Evolutionary conservation across 2,888 invertebrate species (phyloP).

Genomic region (Polyommatus icarus): DNA sequence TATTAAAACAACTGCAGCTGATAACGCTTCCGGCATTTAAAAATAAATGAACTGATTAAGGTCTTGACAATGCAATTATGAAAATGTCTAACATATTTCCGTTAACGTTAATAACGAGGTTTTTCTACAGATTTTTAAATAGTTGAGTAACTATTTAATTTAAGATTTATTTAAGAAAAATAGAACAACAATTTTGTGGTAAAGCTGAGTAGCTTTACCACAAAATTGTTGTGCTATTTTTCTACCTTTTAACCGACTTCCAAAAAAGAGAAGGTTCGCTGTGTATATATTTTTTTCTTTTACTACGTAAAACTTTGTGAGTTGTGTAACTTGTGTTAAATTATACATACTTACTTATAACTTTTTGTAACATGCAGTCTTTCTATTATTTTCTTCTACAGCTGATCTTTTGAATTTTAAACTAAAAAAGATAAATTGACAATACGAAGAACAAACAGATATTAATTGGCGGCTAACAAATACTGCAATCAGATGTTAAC

Average conservation of each 20-base stretch:
- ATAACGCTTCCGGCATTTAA: not conserved
- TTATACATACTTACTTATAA: no score
- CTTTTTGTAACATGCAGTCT: not conserved
- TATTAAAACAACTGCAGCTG: not conserved
- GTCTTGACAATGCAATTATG: not conserved
- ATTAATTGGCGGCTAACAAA: not conserved
- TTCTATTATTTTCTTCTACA: not conserved
- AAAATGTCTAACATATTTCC: not conserved
- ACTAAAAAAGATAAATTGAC: not conserved
- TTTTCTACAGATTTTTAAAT: no score
- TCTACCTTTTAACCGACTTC: no score
- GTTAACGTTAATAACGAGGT: not conserved
- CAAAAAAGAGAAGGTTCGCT: no score
- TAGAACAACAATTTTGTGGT: no score
- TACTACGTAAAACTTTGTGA: no score
- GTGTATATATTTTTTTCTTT: no score
- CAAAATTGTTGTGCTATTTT: no score
- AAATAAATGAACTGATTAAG: not conserved
- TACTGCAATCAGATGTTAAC: constrained; percentile 3
- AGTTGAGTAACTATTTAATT: no score
- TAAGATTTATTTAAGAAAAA: no score
- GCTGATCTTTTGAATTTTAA: not conserved
- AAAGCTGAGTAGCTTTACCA: no score
- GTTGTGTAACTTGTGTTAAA: no score
- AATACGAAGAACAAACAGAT: not conserved